Base-by-base conservation (phyloP, 2,113 vertebrate species). In the Phrynocephalus versicolor region DNA sequence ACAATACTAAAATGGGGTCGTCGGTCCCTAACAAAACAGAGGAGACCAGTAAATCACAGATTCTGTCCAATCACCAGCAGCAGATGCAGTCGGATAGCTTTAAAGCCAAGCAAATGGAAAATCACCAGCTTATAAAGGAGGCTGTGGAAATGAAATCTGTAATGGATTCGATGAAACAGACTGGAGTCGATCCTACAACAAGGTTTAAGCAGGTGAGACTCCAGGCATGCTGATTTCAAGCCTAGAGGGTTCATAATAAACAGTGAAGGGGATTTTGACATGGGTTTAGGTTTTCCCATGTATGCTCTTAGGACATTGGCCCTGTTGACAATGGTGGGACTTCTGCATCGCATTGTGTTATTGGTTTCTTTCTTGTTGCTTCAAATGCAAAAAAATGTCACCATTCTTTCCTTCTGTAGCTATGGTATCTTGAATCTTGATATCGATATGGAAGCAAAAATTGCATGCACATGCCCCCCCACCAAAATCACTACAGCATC, bases 181-280 rank as follows among this genome's bases (percentile, higher is more conserved):
- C 97, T 85, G 98, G 98, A 95, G 96, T 98, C 96, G 99, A 99
- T 96, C 98, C 99, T 95, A 98, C 97, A 92, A 96, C 98, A 94
- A 97, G 98, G 95, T 98, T 97, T 97, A 98, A 98, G 96, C 99
- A 98, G 98, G 99, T 99, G 97, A 98, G 98, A 97, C 91, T 85
- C 75, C 18, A 65, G 62, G 25, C 33, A 3, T 19, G 88, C n/a
- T 10, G 69, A 16, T 1, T 41, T 1, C 64, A 70, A n/a, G 81
- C 72, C 58, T 88, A 37, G 27, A 85, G 86, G 77, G 23, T 80
- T 3, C 10, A 67, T 82, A 84, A 76, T 10, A 64, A 3, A 33
- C 2, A 1, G 14, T 72, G 45, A 10, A 71, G 70, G 33, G 39
- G 14, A 12, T 67, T 45, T 45, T 75, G 73, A 3, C 6, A 39